Conservation (phyloP, 2,888 invertebrate genomes). For the Hololepta plana region DNA sequence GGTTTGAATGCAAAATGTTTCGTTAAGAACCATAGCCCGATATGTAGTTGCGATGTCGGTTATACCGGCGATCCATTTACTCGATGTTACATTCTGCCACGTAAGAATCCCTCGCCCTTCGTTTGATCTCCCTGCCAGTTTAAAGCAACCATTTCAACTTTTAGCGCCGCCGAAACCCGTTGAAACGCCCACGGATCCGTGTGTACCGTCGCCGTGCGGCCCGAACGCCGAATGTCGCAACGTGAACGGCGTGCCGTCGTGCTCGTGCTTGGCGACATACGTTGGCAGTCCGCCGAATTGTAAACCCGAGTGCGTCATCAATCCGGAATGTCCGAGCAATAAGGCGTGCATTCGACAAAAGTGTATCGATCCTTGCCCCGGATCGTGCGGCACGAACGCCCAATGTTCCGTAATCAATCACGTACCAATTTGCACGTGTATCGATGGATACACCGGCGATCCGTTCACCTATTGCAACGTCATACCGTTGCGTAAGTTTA, state of each 20-base stretch:
- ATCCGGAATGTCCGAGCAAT: constrained; percentile 54
- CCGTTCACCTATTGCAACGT: constrained; percentile 51
- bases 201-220: constrained; percentile 64
- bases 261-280: constrained; percentile 53
- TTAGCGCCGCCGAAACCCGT: constrained; percentile 14
- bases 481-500: no score
- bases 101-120: background rate
- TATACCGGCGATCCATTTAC: constrained; percentile 44
- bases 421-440: constrained; percentile 56
- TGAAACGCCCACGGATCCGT: constrained; percentile 40
- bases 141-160: constrained; percentile 4
- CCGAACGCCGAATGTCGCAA: constrained; percentile 57
- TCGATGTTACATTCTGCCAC: constrained; percentile 21
- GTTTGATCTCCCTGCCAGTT: background rate
- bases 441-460: constrained; percentile 54
- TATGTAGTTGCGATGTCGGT: constrained; percentile 41
- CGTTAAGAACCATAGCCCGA: constrained; percentile 52
- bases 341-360: constrained; percentile 56
- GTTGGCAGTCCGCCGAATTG: constrained; percentile 61
- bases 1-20: constrained; percentile 51
- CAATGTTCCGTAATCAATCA: constrained; percentile 59
- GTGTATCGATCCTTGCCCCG: constrained; percentile 62
- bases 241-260: constrained; percentile 47
- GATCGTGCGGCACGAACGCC: constrained; percentile 56
- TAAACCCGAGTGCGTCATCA: constrained; percentile 60